Base-by-base conservation (phyloP, 2,113 vertebrate genomes). In the Aptenodytes forsteri region DNA sequence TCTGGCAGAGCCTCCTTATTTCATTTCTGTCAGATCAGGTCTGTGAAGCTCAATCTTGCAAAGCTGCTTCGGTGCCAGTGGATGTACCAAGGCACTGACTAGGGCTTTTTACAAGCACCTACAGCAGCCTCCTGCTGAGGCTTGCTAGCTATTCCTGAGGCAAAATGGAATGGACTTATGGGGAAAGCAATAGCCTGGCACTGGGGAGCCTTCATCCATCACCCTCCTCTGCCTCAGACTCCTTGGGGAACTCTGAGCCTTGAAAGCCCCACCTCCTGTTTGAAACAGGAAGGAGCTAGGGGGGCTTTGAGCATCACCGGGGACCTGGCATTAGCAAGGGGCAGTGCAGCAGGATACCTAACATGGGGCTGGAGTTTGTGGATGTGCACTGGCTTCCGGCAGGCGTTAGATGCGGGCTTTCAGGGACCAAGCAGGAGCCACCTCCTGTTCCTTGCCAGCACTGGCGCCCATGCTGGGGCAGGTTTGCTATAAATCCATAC, bases 351-450 rank as follows among this genome's bases (percentile, higher is more conserved):
- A 76, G 16, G 54, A 49, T 26, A 29, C 8, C 14, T 14, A 6
- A 10, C 47, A 6, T 0, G 1, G 11, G 52, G 38, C 56, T 71
- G 70, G 47, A 29, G 36, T 22, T 8, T 49, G 71, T 38, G 80
- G 40, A 38, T 4, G 6, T 36, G 50, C 13, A 4, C 58, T 49
- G 1, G 2, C 11, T n/a, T 16, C 73, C 2, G 1, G 47, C 58
- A 55, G 32, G n/a, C 1, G 2, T 12, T 34, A 56, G n/a, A 20
- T 2, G 0, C 0, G 1, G 26, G 27, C 32, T 49, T 32, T 11
- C 0, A 0, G 22, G 49, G n/a, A 46, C 47, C 0, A 1, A 64
- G 69, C 55, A 54, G 83, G 29, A 87, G 71, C 32, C 47, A 38
- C 38, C 34, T 44, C 49, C 67, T 29, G 34, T 40, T 58, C 67